Evolutionary conservation across 1,140 invertebrate genomes (phyloP).

Genomic region (Argopecten irradians): DNA sequence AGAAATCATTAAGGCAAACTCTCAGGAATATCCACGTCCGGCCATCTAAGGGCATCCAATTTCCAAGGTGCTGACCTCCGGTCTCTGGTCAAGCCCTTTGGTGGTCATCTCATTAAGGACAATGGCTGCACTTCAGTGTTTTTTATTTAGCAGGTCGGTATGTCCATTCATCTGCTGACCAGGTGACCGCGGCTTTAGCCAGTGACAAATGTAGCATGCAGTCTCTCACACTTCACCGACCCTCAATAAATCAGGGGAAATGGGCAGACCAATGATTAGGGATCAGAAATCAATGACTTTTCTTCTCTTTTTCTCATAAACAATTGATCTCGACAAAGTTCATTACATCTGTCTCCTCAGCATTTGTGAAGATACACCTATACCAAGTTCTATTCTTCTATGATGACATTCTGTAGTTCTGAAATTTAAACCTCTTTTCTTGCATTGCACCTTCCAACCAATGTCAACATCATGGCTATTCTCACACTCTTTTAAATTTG

Average conservation of each 20-base stretch:
- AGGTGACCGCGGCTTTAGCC: background rate
- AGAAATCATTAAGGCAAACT: background rate
- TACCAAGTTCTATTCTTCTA: no score
- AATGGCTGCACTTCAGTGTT: background rate
- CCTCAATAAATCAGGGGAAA: background rate
- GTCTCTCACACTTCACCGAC: background rate
- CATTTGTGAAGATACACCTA: background rate
- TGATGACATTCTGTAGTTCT: no score
- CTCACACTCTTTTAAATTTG: no score
- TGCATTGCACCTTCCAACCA: no score
- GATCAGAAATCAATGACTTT: background rate
- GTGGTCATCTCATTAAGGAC: conserved; percentile 15
- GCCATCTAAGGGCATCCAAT: background rate
- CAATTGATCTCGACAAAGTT: background rate
- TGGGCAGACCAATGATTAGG: background rate
- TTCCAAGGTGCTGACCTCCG: background rate
- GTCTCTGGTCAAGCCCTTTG: background rate
- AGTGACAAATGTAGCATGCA: background rate
- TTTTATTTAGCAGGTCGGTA: background rate
- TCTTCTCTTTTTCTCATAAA: background rate
- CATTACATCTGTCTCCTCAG: background rate
- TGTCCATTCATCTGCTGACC: conserved; percentile 20
- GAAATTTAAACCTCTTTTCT: no score
- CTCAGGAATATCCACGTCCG: background rate
- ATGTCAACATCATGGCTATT: no score